Percentiles rank a stretch among this genome's conserved stretches.
Conservation (phyloP, 1,140 invertebrate genomes). For the Leptinotarsa lineolata region DNA sequence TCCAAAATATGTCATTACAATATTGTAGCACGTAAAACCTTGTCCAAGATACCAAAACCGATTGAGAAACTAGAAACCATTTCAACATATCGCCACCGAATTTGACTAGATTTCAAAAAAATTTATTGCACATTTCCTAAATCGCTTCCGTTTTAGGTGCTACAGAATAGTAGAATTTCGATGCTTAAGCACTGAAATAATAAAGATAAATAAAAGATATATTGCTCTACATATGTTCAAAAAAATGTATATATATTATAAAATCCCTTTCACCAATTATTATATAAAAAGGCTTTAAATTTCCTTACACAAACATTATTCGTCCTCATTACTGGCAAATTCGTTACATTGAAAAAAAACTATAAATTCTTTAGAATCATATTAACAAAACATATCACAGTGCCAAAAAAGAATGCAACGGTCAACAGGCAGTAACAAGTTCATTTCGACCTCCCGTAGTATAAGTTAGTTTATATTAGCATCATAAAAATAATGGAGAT, state of each 20-base stretch:
- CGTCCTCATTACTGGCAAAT: constrained; percentile 28
- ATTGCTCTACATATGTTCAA: constrained; percentile 33
- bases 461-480: constrained; percentile 7
- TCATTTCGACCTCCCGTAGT: background rate
- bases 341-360: constrained; percentile 35
- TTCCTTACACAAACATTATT: constrained; percentile 24
- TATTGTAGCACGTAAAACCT: constrained; percentile 28
- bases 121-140: constrained; percentile 31
- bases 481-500: constrained; percentile 25
- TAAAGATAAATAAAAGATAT: constrained; percentile 33
- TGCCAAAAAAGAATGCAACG: constrained; percentile 43
- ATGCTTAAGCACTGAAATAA: constrained; percentile 29
- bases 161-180: constrained; percentile 22
- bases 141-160: constrained; percentile 13
- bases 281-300: constrained; percentile 45
- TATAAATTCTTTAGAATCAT: constrained; percentile 43
- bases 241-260: constrained; percentile 39
- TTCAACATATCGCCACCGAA: background rate
- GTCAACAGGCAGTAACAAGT: constrained; percentile 11
- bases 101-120: constrained; percentile 11
- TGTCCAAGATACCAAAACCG: background rate
- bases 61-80: background rate
- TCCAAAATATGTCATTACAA: constrained; percentile 25
- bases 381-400: constrained; percentile 53
- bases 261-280: constrained; percentile 52